Evolutionary conservation across 1,140 invertebrate genomes (phyloP).

Genomic region (Muscidifurax raptorellus): DNA sequence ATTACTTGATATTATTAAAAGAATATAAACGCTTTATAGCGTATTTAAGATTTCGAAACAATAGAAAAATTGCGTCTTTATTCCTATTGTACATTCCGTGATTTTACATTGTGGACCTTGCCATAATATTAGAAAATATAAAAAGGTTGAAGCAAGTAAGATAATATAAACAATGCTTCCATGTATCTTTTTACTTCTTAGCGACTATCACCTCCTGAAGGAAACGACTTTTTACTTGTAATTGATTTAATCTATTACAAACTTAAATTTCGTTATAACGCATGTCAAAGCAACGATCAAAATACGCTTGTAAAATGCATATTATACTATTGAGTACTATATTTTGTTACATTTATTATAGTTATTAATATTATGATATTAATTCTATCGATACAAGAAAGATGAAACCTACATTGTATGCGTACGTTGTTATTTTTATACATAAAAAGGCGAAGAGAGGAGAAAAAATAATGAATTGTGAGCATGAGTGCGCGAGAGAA

Average conservation of each 20-base stretch:
- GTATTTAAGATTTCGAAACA: slow-evolving; percentile 22
- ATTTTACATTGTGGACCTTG: slow-evolving; percentile 43
- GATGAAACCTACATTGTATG: slow-evolving; percentile 58
- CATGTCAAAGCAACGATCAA: slow-evolving; percentile 76
- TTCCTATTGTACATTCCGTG: slow-evolving; percentile 41
- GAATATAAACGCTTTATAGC: slow-evolving; percentile 11
- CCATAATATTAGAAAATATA: slow-evolving; percentile 28
- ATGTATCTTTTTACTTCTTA: slow-evolving; percentile 25
- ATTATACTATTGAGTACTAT: slow-evolving; percentile 73
- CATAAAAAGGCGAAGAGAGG: slow-evolving; percentile 52
- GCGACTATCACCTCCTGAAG: slow-evolving; percentile 14
- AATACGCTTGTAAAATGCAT: slow-evolving; percentile 76
- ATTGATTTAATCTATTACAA: slow-evolving; percentile 40
- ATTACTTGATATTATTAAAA: slow-evolving; percentile 33
- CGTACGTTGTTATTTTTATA: slow-evolving; percentile 65
- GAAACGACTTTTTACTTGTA: slow-evolving; percentile 17
- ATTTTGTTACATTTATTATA: slow-evolving; percentile 75
- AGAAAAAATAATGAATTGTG: slow-evolving; percentile 39
- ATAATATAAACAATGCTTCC: slow-evolving; percentile 36
- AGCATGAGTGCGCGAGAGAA: slow-evolving; percentile 36
- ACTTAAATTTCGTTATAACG: slow-evolving; percentile 19
- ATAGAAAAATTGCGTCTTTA: slow-evolving; percentile 26
- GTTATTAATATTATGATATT: slow-evolving; percentile 71
- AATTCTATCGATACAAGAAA: slow-evolving; percentile 68
- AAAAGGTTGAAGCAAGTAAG: slow-evolving; percentile 2